Evolutionary conservation across 1,140 invertebrate species (phyloP).

Genomic region (Heliothis subflexa): DNA sequence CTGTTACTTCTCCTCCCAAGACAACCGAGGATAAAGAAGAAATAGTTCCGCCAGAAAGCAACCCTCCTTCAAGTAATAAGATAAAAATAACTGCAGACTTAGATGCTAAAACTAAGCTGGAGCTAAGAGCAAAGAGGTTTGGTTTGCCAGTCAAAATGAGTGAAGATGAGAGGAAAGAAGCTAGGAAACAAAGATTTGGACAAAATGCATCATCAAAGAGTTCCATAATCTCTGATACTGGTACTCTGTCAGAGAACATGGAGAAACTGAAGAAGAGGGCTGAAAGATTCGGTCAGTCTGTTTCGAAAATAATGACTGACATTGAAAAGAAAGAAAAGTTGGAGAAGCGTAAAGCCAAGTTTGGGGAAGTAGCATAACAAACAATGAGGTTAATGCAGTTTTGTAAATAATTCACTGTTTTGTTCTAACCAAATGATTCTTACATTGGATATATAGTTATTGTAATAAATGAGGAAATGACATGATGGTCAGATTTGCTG

Average conservation of each 20-base stretch:
- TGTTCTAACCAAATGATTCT: neutral
- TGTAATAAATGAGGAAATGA: no score
- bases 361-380: constrained; percentile 79
- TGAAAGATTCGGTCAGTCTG: constrained; percentile 91
- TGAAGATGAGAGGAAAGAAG: constrained; percentile 88
- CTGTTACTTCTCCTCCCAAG: constrained; percentile 76
- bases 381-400: constrained; percentile 18
- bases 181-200: constrained; percentile 89
- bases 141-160: constrained; percentile 88
- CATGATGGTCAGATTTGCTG: no score
- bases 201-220: constrained; percentile 58
- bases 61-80: constrained; percentile 60
- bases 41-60: constrained; percentile 52
- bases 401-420: neutral
- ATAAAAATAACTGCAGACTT: constrained; percentile 88
- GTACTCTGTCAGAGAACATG: constrained; percentile 80
- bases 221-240: constrained; percentile 71
- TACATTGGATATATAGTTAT: no score
- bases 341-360: constrained; percentile 91
- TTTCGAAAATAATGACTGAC: constrained; percentile 89
- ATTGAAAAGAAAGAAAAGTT: constrained; percentile 89
- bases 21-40: constrained; percentile 60
- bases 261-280: constrained; percentile 91
- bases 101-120: constrained; percentile 90
- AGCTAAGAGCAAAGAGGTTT: constrained; percentile 93